Evolutionary conservation across 2,113 vertebrate genomes (phyloP).

Genomic region (Hydropotes inermis): DNA sequence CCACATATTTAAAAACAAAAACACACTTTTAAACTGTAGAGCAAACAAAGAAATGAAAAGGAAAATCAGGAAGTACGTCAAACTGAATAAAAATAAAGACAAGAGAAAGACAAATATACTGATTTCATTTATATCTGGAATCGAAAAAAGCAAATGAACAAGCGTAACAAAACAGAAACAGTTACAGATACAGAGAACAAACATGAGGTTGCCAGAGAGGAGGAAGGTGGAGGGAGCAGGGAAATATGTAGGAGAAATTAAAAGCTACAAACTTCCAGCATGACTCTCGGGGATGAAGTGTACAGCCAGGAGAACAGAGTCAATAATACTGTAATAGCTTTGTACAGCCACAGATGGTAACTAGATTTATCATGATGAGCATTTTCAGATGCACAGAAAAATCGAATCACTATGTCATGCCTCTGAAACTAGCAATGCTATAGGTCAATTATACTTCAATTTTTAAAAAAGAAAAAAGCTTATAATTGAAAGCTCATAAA

Average conservation of each 20-base stretch:
- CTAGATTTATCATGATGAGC: not conserved
- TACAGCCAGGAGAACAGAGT: not conserved
- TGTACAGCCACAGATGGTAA: not conserved
- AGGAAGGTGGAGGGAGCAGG: not conserved
- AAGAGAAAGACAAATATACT: not conserved
- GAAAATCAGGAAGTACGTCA: not conserved
- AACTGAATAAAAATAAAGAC: not conserved
- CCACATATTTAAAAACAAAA: not conserved
- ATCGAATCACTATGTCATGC: not conserved
- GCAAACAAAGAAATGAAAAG: not conserved
- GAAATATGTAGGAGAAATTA: not conserved
- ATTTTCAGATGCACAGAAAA: not conserved
- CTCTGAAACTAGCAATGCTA: not conserved
- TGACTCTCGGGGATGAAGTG: not conserved
- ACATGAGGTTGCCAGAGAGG: not conserved
- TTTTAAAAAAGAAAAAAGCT: not conserved
- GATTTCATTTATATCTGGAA: not conserved
- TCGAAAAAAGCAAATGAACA: not conserved
- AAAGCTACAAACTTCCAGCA: not conserved
- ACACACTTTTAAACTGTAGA: not conserved
- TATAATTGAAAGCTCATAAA: not conserved
- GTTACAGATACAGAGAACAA: not conserved
- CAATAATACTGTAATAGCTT: not conserved
- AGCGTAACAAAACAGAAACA: not conserved
- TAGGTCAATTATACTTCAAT: not conserved